phyloP scores from a whole-genome alignment of 2,113 vertebrate genomes.

The Plestiodon gilberti region DNA sequence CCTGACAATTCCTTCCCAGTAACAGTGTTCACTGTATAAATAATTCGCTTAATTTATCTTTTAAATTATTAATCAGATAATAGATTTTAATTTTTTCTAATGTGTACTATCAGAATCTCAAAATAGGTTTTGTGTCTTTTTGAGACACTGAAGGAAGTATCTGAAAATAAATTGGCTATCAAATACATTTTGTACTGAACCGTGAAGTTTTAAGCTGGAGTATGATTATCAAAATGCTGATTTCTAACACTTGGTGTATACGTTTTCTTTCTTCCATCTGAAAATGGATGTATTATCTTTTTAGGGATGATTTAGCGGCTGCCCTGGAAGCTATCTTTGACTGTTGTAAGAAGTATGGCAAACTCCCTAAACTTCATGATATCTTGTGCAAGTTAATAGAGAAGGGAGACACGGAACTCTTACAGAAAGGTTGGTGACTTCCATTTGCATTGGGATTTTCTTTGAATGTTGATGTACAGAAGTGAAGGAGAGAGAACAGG shows the following conservation, averaged over 20 bases:
- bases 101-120: not conserved
- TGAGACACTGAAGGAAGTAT: not conserved
- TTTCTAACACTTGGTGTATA: not conserved
- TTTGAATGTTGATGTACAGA: not conserved
- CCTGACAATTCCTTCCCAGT: not conserved
- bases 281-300: conserved; percentile 48
- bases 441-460: not conserved
- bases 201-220: not conserved
- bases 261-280: conserved; percentile 40
- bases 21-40: not conserved
- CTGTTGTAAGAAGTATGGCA: conserved; percentile 81
- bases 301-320: conserved; percentile 80
- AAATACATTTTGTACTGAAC: not conserved
- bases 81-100: not conserved
- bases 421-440: conserved; percentile 87
- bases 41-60: not conserved
- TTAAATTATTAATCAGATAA: not conserved
- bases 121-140: not conserved
- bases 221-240: not conserved
- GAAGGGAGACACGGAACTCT: conserved; percentile 86
- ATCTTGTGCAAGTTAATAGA: conserved; percentile 86
- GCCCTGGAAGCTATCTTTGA: conserved; percentile 81
- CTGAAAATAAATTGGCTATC: not conserved
- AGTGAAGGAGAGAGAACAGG: not conserved
- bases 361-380: conserved; percentile 84